Base-by-base conservation (phyloP, 2,113 vertebrate species). In the Gasterosteus aculeatus region DNA sequence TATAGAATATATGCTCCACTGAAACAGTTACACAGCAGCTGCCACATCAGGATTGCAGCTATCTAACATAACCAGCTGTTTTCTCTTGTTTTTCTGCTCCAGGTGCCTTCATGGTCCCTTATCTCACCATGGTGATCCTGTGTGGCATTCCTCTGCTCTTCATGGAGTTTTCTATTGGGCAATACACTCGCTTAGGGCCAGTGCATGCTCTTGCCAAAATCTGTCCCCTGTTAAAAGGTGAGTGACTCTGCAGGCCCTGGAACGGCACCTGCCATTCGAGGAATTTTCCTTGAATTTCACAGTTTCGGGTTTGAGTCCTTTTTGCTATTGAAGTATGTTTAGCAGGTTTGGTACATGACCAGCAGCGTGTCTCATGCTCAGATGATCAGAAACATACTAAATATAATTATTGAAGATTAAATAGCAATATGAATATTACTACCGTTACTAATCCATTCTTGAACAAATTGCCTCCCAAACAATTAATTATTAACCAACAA, bases 171-270 rank as follows among this genome's bases (percentile, higher is more conserved):
- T 38, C 90, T 4, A 72, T 95, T 5, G 94, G 94, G 1, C 94
- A 95, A 86, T 94, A 92, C 78, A 93, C 91, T 10, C 84, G 67
- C 3, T 81, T 94, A 78, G 93, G 94, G 31, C 89, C 94, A 4
- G 92, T 94, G n/a, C 93, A 92, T 47, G 90, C 90, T 58, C 59
- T 95, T 0, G 76, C 89, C 39, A 92, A 91, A 88, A 83, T 94
- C 51, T 95, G 94, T 46, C 94, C 94, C 14, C 75, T 95, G 39
- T 86, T 94, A 11, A 95, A 95, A 95, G 94, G 94, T 95, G 81
- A 92, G 93, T 86, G 35, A 69, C 56, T 62, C 38, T 49, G 22
- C 16, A 35, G 60, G 22, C 19, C 3, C 29, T 46, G 39, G 58
- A 60, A 63, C 7, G 5, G 3, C 31, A 44, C 62, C 42, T n/a